Base-by-base conservation (phyloP, 2,113 vertebrate genomes). In the Urocynchramus pylzowi region DNA sequence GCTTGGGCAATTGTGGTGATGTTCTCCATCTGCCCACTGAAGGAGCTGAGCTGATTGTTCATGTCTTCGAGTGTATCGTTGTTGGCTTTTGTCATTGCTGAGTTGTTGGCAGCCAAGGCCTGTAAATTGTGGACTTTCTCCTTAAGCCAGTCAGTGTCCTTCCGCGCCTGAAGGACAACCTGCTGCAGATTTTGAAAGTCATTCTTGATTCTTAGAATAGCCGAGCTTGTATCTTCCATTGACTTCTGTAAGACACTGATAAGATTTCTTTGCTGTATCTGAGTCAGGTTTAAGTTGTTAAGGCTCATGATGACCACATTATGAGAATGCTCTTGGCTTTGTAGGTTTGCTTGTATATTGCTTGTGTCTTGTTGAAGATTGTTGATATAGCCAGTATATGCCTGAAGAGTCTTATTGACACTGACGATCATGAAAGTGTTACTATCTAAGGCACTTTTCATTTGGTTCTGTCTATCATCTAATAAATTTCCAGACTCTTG, bases 151-250 rank as follows among this genome's bases (percentile, higher is more conserved):
- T 99, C 98, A 0, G 98, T 97, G 60, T 99, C 99, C 47, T 99
- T 98, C 52, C 96, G 98, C 7, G 99, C 98, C 97, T 99, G 99
- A 75, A 98, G 96, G 33, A 98, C 96, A 52, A 98, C 98, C 94
- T 99, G 99, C 91, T 99, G 99, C 44, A 99, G 97, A 85, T 97
- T 98, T 90, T 99, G 99, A 93, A 99, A 99, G 93, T 99, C 99
- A 27, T 97, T 98, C 95, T 98, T 99, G 91, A 99, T 98, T 95
- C 97, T 98, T 94, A 99, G 98, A 87, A 99, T 98, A 42, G 98
- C 98, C 39, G 98, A 98, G 90, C 98, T 98, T 26, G 98, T 98
- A 94, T 99, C 98, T 53, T 99, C 99, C 92, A 99, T 97, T 6
- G 99, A 99, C 53, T 97, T 99, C 97, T 99, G 99, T 95, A 99